A percentile compares a stretch with the other conserved stretches of the same genome.
Conservation (phyloP, 37 sponge, comb jelly and placozoan species). For the Beroe ovata region DNA sequence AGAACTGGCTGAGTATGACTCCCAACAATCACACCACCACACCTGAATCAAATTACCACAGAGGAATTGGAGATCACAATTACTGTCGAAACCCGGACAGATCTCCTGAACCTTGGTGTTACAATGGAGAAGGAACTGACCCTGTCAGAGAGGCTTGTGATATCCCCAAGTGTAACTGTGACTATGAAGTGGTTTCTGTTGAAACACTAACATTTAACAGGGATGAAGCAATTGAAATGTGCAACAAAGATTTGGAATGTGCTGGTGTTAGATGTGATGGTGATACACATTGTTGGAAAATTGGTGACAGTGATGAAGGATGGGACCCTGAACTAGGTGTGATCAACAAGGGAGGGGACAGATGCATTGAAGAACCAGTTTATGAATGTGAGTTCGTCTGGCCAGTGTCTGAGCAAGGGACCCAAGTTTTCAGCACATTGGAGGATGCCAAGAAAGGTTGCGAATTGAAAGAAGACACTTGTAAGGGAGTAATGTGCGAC, state of each 20-base stretch:
- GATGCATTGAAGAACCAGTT: not conserved
- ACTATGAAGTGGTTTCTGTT: not conserved
- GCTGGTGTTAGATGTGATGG: not conserved
- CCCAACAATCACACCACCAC: not conserved
- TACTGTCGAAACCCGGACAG: not conserved
- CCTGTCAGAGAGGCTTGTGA: not conserved
- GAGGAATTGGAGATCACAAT: not conserved
- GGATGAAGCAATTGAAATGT: not conserved
- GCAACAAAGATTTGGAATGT: not conserved
- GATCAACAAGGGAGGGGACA: not conserved
- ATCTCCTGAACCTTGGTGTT: not conserved
- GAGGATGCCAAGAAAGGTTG: not conserved
- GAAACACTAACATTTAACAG: not conserved
- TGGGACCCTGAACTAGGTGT: not conserved
- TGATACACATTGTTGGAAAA: not conserved
- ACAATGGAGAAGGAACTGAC: not conserved
- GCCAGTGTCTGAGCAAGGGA: not conserved
- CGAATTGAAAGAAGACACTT: not conserved
- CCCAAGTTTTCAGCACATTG: not conserved
- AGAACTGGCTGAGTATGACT: not conserved
- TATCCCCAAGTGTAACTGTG: not conserved
- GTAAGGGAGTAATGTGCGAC: not conserved
- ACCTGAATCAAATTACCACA: not conserved
- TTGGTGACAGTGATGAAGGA: not conserved
- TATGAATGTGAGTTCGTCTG: not conserved